These are phyloP conservation scores for Eucriotettix oculatus DNA, from an alignment of 2,888 invertebrate species.

Conservation along the genomic window DNA sequence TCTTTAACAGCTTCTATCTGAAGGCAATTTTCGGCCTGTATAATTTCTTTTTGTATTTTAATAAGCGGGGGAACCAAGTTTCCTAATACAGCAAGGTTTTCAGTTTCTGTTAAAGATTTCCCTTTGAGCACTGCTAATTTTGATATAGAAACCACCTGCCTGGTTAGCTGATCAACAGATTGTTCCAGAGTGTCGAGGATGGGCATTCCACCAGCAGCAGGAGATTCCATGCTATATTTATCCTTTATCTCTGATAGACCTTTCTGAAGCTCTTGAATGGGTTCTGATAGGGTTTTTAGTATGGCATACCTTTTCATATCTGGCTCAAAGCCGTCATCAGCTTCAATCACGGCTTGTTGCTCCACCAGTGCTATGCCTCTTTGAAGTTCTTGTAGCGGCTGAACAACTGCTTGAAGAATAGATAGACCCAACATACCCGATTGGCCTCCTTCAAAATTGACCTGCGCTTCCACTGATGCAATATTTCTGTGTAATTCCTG, in stretches of 20 bases:
- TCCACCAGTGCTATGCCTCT: neutral
- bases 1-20: constrained; percentile 4
- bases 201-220: neutral
- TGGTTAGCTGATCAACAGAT: constrained; percentile 4
- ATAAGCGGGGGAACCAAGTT: constrained; percentile 26
- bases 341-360: constrained; percentile 15
- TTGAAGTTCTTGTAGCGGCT: neutral
- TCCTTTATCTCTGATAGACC: neutral
- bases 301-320: constrained; percentile 27
- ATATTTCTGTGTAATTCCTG: constrained; percentile 17
- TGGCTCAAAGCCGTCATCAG: constrained; percentile 33
- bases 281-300: constrained; percentile 37
- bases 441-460: constrained; percentile 1
- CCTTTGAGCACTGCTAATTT: neutral
- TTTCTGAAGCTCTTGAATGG: constrained; percentile 15
- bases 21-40: constrained; percentile 14
- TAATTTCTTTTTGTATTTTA: constrained; percentile 27
- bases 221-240: neutral
- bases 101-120: neutral
- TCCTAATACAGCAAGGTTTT: constrained; percentile 18
- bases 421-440: neutral
- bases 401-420: neutral
- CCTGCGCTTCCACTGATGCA: constrained; percentile 7
- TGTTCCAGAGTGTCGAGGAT: constrained; percentile 3
- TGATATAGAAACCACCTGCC: neutral